Evolutionary conservation across 2,113 vertebrate species (phyloP).

Genomic region (Tachysurus vachellii): DNA sequence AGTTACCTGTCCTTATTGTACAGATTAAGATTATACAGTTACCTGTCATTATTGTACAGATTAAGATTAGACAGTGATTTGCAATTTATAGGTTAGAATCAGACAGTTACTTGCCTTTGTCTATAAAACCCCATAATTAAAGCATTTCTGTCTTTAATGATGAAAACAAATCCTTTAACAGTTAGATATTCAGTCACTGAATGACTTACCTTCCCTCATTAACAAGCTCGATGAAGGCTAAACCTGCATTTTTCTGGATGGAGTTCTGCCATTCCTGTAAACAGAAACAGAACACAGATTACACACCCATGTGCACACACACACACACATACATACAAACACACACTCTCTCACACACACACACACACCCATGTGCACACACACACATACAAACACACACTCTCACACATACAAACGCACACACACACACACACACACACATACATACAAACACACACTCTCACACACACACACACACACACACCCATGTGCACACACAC

Average conservation of each 20-base stretch:
- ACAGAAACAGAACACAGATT: slow-evolving; percentile 51
- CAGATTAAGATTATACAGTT: not conserved
- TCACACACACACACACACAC: too few species aligned
- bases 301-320: not conserved
- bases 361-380: not conserved
- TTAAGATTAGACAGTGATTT: not conserved
- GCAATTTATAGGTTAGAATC: not conserved
- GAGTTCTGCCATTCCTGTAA: slow-evolving; percentile 86
- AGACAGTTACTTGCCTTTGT: slow-evolving; percentile 65
- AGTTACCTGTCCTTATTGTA: not conserved
- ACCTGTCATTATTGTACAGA: not conserved
- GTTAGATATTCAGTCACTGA: slow-evolving; percentile 39
- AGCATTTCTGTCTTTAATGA: not conserved
- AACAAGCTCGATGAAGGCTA: slow-evolving; percentile 85
- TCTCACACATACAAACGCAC: too few species aligned
- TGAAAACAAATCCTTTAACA: not conserved
- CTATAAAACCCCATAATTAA: too few species aligned
- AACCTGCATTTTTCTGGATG: slow-evolving; percentile 85
- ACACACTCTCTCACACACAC: not conserved
- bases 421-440: too few species aligned
- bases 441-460: not conserved
- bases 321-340: not conserved
- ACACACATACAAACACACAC: too few species aligned
- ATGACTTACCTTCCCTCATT: slow-evolving; percentile 86
- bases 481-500: too few species aligned